phyloP scores from a whole-genome alignment of 2,888 invertebrate species.

The Apomyelois bistriatella region DNA sequence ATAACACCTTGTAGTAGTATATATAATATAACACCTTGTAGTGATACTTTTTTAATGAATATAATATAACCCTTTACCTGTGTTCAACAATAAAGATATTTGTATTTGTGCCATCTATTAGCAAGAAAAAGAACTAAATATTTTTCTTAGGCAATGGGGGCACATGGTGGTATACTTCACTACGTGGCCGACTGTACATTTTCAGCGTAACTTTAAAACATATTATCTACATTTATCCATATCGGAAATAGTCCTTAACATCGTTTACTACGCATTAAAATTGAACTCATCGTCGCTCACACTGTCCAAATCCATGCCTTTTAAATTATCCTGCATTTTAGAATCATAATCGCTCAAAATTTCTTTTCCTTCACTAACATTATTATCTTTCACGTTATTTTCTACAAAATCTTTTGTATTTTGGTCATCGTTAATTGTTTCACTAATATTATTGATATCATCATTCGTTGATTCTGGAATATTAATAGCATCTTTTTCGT shows the following conservation, averaged over 20 bases:
- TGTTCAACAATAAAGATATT: no score
- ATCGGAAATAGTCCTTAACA: background rate
- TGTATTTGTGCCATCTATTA: no score
- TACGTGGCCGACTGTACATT: no score
- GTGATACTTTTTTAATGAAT: no score
- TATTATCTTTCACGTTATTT: background rate
- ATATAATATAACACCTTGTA: no score
- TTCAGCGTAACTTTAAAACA: no score
- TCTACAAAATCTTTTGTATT: background rate
- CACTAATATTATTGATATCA: constrained; percentile 13
- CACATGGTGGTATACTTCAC: no score
- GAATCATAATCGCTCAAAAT: background rate
- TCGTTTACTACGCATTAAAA: constrained; percentile 25
- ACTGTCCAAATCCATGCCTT: constrained; percentile 31
- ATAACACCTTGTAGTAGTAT: no score
- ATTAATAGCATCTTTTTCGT: no score
- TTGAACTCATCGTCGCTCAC: constrained; percentile 39
- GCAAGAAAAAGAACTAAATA: no score
- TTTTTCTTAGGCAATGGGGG: no score
- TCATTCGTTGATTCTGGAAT: background rate
- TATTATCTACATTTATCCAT: background rate
- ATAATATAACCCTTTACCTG: no score
- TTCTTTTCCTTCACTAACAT: constrained; percentile 6
- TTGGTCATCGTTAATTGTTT: background rate
- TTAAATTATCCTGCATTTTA: background rate